phyloP scores from a whole-genome alignment of 2,113 vertebrate species.

The Donacobius atricapilla region DNA sequence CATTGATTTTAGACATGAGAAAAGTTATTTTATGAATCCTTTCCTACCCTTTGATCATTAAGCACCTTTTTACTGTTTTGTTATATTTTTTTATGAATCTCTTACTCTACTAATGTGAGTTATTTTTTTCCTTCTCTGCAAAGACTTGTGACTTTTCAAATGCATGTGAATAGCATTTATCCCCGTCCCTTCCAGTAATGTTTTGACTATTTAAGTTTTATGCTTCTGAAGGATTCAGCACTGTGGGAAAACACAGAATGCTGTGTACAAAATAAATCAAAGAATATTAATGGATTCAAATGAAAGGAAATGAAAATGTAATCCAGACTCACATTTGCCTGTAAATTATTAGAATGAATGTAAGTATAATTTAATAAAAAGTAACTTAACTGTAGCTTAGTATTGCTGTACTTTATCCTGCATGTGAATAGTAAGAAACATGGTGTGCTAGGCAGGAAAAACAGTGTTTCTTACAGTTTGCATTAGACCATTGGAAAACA shows the following conservation, averaged over 20 bases:
- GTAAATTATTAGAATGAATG: slow-evolving; percentile 55
- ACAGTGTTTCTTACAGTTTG: neutral
- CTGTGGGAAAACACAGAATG: neutral
- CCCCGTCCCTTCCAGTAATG: neutral
- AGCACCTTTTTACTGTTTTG: neutral
- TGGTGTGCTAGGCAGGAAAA: neutral
- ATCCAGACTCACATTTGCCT: neutral
- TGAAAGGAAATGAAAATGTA: neutral
- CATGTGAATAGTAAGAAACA: neutral
- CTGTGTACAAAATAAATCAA: neutral
- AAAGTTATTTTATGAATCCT: neutral
- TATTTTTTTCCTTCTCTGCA: neutral
- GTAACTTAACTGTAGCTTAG: slow-evolving; percentile 38
- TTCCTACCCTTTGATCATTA: neutral
- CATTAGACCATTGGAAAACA: neutral
- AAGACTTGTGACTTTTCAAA: neutral
- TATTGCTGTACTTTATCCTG: neutral
- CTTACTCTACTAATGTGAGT: neutral
- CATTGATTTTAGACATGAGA: neutral
- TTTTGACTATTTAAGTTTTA: neutral
- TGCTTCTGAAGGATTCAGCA: neutral
- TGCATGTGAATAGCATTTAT: neutral
- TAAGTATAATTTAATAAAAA: slow-evolving; percentile 56
- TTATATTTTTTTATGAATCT: neutral
- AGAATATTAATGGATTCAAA: neutral